phyloP scores from a whole-genome alignment of 2,113 vertebrate species.

The Rissa tridactyla region DNA sequence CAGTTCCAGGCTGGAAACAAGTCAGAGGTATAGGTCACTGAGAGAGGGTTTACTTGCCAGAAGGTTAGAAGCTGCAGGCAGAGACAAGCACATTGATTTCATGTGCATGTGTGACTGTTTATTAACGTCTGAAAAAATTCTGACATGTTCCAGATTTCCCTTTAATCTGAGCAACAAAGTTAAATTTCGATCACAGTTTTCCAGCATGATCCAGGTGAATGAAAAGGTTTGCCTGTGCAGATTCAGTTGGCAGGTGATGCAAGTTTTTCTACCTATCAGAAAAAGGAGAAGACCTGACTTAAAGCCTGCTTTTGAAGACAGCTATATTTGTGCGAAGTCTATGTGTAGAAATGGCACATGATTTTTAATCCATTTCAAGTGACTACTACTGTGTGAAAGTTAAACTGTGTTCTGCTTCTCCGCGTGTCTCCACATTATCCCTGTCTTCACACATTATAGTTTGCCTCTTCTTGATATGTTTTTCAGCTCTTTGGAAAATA shows the following conservation, averaged over 20 bases:
- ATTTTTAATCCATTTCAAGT: not conserved
- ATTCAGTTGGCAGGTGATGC: not conserved
- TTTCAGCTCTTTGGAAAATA: not conserved
- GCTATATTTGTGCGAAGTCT: not conserved
- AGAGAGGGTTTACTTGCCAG: not conserved
- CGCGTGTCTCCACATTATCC: accelerated
- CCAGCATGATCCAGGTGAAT: not conserved
- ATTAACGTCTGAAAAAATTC: not conserved
- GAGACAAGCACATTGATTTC: not conserved
- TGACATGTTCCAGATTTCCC: not conserved
- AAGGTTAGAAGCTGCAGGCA: not conserved
- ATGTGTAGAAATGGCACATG: not conserved
- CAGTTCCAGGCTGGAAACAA: not conserved
- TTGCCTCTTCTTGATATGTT: not conserved
- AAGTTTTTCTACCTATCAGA: not conserved
- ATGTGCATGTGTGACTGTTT: not conserved
- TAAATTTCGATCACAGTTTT: not conserved
- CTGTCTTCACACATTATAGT: not conserved
- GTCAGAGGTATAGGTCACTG: not conserved
- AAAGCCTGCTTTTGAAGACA: not conserved
- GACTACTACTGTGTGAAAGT: not conserved
- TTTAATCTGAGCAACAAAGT: not conserved
- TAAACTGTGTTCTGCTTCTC: not conserved
- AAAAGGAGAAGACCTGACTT: not conserved
- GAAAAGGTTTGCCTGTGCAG: not conserved